A percentile compares a stretch with the other conserved stretches of the same genome.
phyloP scores from a whole-genome alignment of 2,888 invertebrate genomes.

The Orthosia gracilis region DNA sequence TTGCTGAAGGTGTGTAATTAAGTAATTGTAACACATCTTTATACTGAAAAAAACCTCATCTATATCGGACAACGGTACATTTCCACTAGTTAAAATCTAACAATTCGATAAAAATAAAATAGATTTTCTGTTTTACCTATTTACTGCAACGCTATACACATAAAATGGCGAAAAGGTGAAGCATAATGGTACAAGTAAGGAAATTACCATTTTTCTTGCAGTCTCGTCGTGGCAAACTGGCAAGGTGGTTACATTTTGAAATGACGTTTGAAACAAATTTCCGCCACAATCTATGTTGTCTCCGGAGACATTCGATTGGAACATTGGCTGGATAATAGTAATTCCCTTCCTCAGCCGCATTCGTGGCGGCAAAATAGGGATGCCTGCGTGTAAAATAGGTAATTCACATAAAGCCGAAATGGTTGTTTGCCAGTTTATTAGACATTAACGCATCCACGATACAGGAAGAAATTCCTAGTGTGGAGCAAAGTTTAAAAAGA shows the following conservation, averaged over 20 bases:
- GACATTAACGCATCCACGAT: too few relatives aligned
- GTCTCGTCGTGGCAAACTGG: constrained; percentile 36
- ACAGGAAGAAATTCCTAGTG: too few relatives aligned
- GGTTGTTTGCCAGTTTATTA: constrained; percentile 6
- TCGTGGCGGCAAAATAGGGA: constrained; percentile 68
- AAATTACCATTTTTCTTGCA: constrained; percentile 83
- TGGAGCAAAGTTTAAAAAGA: too few relatives aligned
- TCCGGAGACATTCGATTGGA: constrained; percentile 85
- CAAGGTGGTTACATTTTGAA: constrained; percentile 81
- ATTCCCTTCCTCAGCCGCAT: constrained; percentile 79
- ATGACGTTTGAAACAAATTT: constrained; percentile 89
- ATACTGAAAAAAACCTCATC: too few relatives aligned
- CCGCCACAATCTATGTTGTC: constrained; percentile 77
- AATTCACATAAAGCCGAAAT: background rate
- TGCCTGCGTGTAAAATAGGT: background rate
- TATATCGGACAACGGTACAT: too few relatives aligned
- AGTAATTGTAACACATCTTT: background rate
- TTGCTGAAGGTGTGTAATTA: background rate
- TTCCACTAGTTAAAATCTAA: too few relatives aligned
- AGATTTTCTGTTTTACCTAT: background rate
- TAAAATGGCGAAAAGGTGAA: constrained; percentile 7
- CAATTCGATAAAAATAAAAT: background rate
- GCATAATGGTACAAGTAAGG: constrained; percentile 64
- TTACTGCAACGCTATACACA: background rate
- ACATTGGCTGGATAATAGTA: constrained; percentile 89